Evolutionary conservation across 2,888 invertebrate species (phyloP).

Genomic region (Matsumyia berberina): DNA sequence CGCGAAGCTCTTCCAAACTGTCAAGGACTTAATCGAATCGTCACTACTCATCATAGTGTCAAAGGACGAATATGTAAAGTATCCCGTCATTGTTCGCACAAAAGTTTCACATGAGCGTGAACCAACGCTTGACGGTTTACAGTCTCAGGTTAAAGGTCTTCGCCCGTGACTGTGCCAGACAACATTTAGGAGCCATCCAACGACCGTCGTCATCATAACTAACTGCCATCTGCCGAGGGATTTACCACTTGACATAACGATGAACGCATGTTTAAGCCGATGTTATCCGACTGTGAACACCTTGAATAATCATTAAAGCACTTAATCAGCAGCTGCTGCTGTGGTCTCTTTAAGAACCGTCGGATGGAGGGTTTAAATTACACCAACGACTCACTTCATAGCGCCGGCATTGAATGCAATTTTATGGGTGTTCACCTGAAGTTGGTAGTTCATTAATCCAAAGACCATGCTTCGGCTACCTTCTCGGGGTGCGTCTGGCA

Average conservation of each 20-base stretch:
- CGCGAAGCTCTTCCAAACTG: too few species aligned
- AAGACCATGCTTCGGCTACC: not conserved
- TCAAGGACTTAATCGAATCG: conserved; percentile 8
- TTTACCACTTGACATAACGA: conserved; percentile 8
- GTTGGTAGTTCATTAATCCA: conserved; percentile 61
- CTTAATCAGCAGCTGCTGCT: conserved; percentile 49
- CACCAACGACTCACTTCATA: conserved; percentile 30
- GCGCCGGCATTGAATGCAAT: conserved; percentile 41
- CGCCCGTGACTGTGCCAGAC: not conserved
- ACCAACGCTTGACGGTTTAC: conserved; percentile 16
- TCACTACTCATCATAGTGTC: not conserved
- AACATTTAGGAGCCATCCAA: not conserved
- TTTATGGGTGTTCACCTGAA: conserved; percentile 56
- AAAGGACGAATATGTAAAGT: conserved; percentile 9
- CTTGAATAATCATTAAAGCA: conserved; percentile 35
- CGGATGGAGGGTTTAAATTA: conserved; percentile 26
- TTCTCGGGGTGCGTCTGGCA: not conserved
- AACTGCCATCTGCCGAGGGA: conserved; percentile 11
- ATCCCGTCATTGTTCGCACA: not conserved
- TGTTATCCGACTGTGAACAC: conserved; percentile 22
- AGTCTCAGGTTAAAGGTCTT: not conserved
- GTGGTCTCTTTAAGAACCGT: conserved; percentile 49
- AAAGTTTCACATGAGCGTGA: conserved; percentile 4
- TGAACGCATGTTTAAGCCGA: conserved; percentile 14
- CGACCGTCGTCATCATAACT: conserved; percentile 38